Conservation (phyloP, 2,797 vertebrate genomes). For the Borostomias antarcticus region DNA sequence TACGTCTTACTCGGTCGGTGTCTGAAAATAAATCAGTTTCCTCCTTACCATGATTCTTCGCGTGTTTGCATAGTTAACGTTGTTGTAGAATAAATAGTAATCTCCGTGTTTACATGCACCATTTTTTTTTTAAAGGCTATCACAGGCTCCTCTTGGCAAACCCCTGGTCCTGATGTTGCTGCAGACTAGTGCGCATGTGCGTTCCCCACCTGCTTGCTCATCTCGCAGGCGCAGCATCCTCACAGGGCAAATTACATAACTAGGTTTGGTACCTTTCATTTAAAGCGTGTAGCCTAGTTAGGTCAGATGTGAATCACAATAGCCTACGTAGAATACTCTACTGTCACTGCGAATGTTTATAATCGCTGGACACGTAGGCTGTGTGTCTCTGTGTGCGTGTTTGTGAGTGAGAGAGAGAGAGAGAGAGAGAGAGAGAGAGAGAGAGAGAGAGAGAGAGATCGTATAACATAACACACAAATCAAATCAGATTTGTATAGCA, state of each 20-base stretch:
- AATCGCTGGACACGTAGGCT: too few relatives aligned
- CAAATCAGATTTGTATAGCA: too few relatives aligned
- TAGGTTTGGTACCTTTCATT: not conserved
- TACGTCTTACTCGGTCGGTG: not conserved
- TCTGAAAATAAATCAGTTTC: not conserved
- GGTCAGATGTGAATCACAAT: too few relatives aligned
- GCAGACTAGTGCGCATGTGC: constrained; percentile 70
- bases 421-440: not conserved
- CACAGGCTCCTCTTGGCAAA: constrained; percentile 25
- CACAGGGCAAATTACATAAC: constrained; percentile 52
- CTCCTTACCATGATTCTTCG: not conserved
- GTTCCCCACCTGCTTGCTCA: constrained; percentile 49
- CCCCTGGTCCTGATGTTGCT: constrained; percentile 76
- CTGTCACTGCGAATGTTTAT: too few relatives aligned
- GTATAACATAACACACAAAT: not conserved
- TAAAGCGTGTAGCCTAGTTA: too few relatives aligned
- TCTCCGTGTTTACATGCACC: constrained; percentile 58
- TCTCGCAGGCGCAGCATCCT: constrained; percentile 44
- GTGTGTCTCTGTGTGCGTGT: too few relatives aligned
- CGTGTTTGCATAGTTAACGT: not conserved
- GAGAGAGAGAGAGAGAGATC: not conserved
- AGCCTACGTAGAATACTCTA: too few relatives aligned
- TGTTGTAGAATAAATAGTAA: not conserved
- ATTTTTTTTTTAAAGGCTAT: constrained; percentile 56
- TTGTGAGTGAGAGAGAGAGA: not conserved